A percentile compares a stretch with the other conserved stretches of the same genome.
These are phyloP conservation scores for Pemphredon lugubris DNA, from an alignment of 2,888 invertebrate species.

Conservation along the genomic window DNA sequence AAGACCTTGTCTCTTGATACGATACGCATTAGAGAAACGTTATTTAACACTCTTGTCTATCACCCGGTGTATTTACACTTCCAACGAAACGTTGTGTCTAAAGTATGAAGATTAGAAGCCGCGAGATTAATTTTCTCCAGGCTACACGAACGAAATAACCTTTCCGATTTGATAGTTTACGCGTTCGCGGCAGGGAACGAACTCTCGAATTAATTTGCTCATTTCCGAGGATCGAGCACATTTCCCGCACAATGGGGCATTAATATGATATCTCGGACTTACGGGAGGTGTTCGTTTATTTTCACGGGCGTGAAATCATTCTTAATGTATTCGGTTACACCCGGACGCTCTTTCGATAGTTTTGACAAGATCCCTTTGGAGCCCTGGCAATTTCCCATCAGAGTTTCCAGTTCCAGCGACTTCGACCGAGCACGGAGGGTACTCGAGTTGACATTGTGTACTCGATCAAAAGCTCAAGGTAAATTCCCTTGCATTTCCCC, in stretches of 20 bases:
- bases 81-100: neutral
- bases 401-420: constrained; percentile 13
- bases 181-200: too few relatives aligned
- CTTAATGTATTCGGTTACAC: constrained; percentile 3
- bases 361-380: neutral
- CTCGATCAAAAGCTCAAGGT: constrained; percentile 21
- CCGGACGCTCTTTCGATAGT: constrained; percentile 11
- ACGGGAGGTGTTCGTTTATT: neutral
- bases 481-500: constrained; percentile 25
- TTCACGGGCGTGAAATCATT: constrained; percentile 5
- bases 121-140: too few relatives aligned
- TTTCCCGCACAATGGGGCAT: constrained; percentile 9
- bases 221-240: neutral
- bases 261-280: constrained; percentile 20
- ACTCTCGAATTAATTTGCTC: neutral
- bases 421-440: neutral
- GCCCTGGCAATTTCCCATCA: too few relatives aligned
- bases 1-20: too few relatives aligned
- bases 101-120: too few relatives aligned
- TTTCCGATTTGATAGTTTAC: too few relatives aligned
- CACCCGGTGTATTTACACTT: neutral
- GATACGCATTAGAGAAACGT: too few relatives aligned
- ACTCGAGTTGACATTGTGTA: neutral
- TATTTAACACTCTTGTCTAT: too few relatives aligned
- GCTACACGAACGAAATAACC: too few relatives aligned